Conservation (phyloP, 2,888 invertebrate species). For the Apamea anceps region DNA sequence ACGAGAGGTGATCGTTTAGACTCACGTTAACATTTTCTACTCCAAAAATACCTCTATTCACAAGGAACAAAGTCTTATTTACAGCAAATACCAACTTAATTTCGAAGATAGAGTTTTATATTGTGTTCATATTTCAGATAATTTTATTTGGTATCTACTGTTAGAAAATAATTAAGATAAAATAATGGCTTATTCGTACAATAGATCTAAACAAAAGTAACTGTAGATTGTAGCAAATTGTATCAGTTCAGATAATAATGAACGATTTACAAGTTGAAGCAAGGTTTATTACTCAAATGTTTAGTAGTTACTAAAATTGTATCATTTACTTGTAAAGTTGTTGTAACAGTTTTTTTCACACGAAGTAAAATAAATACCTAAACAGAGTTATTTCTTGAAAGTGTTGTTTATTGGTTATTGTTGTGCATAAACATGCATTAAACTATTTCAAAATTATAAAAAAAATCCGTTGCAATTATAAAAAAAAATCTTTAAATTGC, state of each 20-base stretch:
- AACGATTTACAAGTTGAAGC: conserved; percentile 20
- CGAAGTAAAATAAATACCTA: neutral
- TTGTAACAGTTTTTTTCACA: neutral
- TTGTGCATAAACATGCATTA: neutral
- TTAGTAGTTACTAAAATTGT: conserved; percentile 30
- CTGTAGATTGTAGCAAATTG: conserved; percentile 12
- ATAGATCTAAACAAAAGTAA: conserved; percentile 18
- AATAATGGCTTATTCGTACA: conserved; percentile 6
- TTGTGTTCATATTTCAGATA: conserved; percentile 13
- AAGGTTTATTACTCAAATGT: conserved; percentile 23
- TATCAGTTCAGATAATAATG: conserved; percentile 5
- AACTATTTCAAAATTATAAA: neutral
- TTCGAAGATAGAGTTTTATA: neutral
- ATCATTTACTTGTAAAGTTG: conserved; percentile 21
- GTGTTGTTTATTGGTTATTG: neutral
- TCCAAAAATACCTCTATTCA: neutral
- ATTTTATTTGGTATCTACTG: conserved; percentile 12
- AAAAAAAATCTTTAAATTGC: neutral
- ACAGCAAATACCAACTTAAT: neutral
- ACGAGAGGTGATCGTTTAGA: conserved; percentile 18
- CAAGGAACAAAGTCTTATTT: conserved; percentile 3
- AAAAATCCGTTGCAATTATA: neutral
- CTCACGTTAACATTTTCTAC: conserved; percentile 12
- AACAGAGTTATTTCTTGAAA: neutral
- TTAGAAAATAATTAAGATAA: conserved; percentile 25